A percentile compares a stretch with the other conserved stretches of the same genome.
Evolutionary conservation across 1,140 invertebrate species (phyloP).

Genomic region (Nixonia krombeini): DNA sequence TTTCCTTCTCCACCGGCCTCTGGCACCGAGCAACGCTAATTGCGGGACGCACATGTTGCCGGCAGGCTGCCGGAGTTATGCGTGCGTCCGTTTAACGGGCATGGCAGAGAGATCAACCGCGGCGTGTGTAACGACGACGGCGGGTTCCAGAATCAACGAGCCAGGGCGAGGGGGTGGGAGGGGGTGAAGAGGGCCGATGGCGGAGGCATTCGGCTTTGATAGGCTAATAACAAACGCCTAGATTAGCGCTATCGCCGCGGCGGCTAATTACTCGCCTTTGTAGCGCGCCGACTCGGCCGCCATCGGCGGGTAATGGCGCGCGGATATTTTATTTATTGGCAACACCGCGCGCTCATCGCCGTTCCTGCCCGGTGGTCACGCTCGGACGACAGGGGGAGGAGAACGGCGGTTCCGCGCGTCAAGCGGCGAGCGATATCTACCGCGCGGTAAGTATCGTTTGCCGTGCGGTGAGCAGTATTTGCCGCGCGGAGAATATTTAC

Average conservation of each 20-base stretch:
- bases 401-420: constrained; percentile 23
- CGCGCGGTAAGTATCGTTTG: constrained; percentile 10
- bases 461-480: constrained; percentile 11
- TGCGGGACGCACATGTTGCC: no score
- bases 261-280: constrained; percentile 71
- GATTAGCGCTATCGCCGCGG: constrained; percentile 67
- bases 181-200: constrained; percentile 12
- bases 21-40: no score
- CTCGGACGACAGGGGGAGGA: constrained; percentile 6
- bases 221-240: constrained; percentile 71
- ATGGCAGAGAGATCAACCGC: constrained; percentile 4
- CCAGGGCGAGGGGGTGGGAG: constrained; percentile 27
- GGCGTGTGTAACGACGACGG: neutral
- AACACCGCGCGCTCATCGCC: constrained; percentile 19
- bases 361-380: constrained; percentile 17
- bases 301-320: constrained; percentile 56
- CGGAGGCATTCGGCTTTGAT: constrained; percentile 64
- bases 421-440: no score
- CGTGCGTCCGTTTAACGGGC: constrained; percentile 27
- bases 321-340: constrained; percentile 58
- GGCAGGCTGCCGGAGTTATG: no score
- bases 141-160: neutral
- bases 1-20: no score
- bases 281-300: constrained; percentile 53
- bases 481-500: no score